These are phyloP conservation scores for Hydrocynus forskahlii DNA, from an alignment of 2,797 vertebrate genomes.

Conservation along the genomic window DNA sequence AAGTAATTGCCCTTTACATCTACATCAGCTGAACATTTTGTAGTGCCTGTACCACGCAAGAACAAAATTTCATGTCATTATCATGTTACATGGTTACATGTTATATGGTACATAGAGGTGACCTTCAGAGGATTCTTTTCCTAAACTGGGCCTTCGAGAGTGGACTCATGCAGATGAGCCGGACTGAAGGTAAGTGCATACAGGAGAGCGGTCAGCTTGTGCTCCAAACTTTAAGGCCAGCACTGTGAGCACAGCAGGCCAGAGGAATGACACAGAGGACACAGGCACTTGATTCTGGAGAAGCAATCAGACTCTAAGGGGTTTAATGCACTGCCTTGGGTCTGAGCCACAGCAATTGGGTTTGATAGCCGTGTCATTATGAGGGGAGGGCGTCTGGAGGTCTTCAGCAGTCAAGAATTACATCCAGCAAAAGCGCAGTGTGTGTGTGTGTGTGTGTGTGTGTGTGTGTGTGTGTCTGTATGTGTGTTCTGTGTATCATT, in stretches of 20 bases:
- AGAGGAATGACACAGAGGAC: constrained; percentile 72
- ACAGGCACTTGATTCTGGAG: constrained; percentile 82
- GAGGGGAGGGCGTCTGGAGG: constrained; percentile 81
- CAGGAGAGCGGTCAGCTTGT: constrained; percentile 27
- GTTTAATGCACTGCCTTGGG: constrained; percentile 82
- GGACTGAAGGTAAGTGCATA: neutral
- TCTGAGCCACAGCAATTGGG: constrained; percentile 82
- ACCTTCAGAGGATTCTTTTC: neutral
- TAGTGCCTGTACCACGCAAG: neutral
- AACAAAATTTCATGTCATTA: neutral
- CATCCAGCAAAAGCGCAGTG: constrained; percentile 61
- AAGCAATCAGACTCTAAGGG: constrained; percentile 82
- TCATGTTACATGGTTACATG: neutral
- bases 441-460: constrained; percentile 46
- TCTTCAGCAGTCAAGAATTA: constrained; percentile 80
- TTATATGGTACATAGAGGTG: neutral
- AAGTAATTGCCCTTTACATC: neutral
- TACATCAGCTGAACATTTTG: neutral
- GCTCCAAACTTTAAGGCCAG: constrained; percentile 38
- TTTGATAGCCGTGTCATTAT: constrained; percentile 84
- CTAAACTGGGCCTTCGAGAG: neutral
- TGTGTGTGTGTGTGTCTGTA: constrained; percentile 51
- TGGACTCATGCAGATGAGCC: constrained; percentile 11
- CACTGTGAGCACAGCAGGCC: constrained; percentile 58
- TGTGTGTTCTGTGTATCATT: constrained; percentile 40